Evolutionary conservation across 2,888 invertebrate species (phyloP), one percentile per base, ranked within the genome.

Genomic region (Yponomeuta cagnagella): DNA sequence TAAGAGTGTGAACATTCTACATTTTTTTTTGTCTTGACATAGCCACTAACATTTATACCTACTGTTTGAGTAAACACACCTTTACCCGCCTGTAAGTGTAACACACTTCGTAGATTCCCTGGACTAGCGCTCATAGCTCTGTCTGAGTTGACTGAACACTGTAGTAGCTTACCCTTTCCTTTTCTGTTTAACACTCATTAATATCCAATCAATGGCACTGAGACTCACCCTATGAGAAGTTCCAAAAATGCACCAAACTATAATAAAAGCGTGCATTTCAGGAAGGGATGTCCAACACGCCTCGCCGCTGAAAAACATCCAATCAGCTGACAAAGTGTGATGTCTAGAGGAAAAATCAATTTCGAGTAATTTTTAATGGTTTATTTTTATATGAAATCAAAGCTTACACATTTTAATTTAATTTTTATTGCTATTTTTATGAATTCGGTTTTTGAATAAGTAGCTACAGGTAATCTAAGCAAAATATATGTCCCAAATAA

Each of bases 281-380:
- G 90, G 90, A 90, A 70, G 90, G 90, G 79, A 85, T 90, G 88
- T 89, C 90, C 15, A 58, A 58, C 52, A 58, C 52, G 72, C 79
- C 82, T 74, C 81, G 82, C 76, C 77, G 82, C 77, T 90, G 88
- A 80, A 81, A 72, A 9, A 68, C 30, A 52, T 52, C 48, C 30
- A 23, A 48, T 52, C 52, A 48, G 48, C 67, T n/a, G 43, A 52
- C 31, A 15, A 30, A 48, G 12, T 48, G 30, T n/a, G 48, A 48
- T 48, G 48, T 68, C 43, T n/a, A 68, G 15, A 65, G 33, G 65
- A 31, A 12, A 65, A 65, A 31, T 30, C n/a, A 0, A 30, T 64
- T n/a, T 23, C 0, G 8, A 64, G 12, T 64, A 64, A 30, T 64
- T 64, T 10, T 23, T 64, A 30, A 5, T 31, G n/a, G 15, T 15